phyloP scores from a whole-genome alignment of 2,888 invertebrate genomes.

The Drosophila subquinaria region DNA sequence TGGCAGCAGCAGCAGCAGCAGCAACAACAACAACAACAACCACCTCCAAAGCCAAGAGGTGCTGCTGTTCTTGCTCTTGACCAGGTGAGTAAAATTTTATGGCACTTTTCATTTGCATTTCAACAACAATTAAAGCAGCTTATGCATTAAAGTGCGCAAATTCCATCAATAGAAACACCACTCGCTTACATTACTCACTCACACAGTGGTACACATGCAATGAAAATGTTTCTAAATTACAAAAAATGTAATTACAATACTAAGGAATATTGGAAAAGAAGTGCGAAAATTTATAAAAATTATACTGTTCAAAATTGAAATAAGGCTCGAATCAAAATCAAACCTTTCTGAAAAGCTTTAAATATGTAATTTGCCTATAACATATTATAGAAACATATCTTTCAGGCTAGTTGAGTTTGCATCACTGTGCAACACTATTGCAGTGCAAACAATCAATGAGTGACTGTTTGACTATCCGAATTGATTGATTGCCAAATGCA shows the following conservation, averaged over 20 bases:
- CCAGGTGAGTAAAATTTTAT: conserved; percentile 58
- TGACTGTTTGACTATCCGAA: conserved; percentile 21
- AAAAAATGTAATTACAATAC: not conserved
- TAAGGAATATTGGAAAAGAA: too few relatives aligned
- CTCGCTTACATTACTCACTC: not conserved
- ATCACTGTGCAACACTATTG: conserved; percentile 4
- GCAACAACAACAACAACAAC: conserved; percentile 1
- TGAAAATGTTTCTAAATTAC: not conserved
- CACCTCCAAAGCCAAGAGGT: conserved; percentile 6
- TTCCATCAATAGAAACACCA: conserved; percentile 9
- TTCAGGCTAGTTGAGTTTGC: not conserved
- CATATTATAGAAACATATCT: too few relatives aligned
- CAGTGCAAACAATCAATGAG: not conserved
- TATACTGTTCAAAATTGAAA: too few relatives aligned
- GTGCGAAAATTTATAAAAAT: too few relatives aligned
- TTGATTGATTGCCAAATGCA: conserved; percentile 23
- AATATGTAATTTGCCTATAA: too few relatives aligned
- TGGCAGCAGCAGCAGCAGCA: conserved; percentile 10
- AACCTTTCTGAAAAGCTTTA: too few relatives aligned
- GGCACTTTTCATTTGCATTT: conserved; percentile 51
- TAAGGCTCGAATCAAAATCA: too few relatives aligned
- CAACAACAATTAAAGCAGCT: conserved; percentile 58
- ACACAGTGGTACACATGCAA: conserved; percentile 18
- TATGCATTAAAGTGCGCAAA: conserved; percentile 46
- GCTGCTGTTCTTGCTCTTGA: conserved; percentile 36